These are phyloP conservation scores for Phaonia tiefii DNA, from an alignment of 2,888 invertebrate species.

Conservation along the genomic window DNA sequence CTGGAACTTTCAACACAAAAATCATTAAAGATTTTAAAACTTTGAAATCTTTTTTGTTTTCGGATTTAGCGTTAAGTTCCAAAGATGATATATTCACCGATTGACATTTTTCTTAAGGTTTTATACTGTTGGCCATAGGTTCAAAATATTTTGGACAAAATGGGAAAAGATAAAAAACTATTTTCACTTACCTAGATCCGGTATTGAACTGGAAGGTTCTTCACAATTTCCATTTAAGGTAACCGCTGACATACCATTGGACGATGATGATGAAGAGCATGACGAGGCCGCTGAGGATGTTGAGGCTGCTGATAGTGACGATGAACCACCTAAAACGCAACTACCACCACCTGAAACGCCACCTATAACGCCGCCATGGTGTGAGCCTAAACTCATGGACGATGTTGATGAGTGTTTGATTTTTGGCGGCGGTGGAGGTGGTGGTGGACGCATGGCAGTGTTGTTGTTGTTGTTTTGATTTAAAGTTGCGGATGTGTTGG, in stretches of 20 bases:
- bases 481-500: slow-evolving; percentile 59
- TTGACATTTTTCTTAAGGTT: too few relatives aligned
- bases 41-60: too few relatives aligned
- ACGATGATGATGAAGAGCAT: slow-evolving; percentile 8
- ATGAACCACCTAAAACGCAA: slow-evolving; percentile 42
- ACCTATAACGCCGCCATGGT: slow-evolving; percentile 35
- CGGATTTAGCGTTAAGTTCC: too few relatives aligned
- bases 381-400: slow-evolving; percentile 65
- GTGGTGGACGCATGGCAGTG: slow-evolving; percentile 79
- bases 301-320: not conserved
- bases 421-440: slow-evolving; percentile 80
- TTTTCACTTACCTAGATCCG: slow-evolving; percentile 92
- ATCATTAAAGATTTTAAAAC: too few relatives aligned
- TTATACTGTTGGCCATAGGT: too few relatives aligned
- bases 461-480: slow-evolving; percentile 70
- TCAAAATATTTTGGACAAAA: too few relatives aligned
- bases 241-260: slow-evolving; percentile 40
- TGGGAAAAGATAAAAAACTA: too few relatives aligned
- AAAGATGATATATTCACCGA: too few relatives aligned
- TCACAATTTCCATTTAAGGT: slow-evolving; percentile 82
- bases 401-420: slow-evolving; percentile 75
- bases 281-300: slow-evolving; percentile 32
- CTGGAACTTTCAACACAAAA: too few relatives aligned
- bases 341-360: not conserved
- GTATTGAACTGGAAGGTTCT: slow-evolving; percentile 93